Percentiles rank a stretch among this genome's conserved stretches.
Conservation (phyloP, 2,113 vertebrate genomes). For the Myrmophylax atrothorax region DNA sequence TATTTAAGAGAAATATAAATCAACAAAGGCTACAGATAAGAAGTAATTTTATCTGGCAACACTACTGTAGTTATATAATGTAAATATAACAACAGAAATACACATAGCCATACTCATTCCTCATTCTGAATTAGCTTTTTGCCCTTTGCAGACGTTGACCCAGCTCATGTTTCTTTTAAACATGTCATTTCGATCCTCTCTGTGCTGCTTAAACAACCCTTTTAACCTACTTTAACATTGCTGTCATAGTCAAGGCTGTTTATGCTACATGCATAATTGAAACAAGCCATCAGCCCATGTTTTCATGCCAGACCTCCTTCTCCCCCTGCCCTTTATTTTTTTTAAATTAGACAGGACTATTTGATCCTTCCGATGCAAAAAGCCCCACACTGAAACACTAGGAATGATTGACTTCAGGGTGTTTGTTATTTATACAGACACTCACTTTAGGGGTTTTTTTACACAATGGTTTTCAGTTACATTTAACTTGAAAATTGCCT, state of each 20-base stretch:
- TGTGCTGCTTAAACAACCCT: conserved; percentile 29
- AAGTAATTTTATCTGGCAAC: conserved; percentile 34
- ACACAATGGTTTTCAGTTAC: background rate
- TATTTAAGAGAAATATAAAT: conserved; percentile 38
- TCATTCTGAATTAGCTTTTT: conserved; percentile 15
- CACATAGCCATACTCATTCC: background rate
- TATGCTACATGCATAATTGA: background rate
- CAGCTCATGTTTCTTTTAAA: conserved; percentile 16
- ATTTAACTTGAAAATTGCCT: background rate
- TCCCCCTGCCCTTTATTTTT: rapidly evolving
- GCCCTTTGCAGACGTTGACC: background rate
- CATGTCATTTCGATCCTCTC: conserved; percentile 13
- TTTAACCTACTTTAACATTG: conserved; percentile 28
- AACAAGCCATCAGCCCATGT: conserved; percentile 23
- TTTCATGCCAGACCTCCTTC: background rate
- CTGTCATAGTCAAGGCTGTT: conserved; percentile 12
- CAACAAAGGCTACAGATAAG: conserved; percentile 24
- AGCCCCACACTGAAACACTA: background rate
- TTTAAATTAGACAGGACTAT: background rate
- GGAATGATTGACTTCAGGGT: background rate
- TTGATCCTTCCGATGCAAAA: background rate
- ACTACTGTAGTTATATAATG: background rate
- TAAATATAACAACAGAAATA: conserved; percentile 37
- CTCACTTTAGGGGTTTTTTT: rapidly evolving
- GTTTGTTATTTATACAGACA: background rate